Base-by-base conservation (phyloP, 2,113 vertebrate species). In the Aegithalos caudatus region DNA sequence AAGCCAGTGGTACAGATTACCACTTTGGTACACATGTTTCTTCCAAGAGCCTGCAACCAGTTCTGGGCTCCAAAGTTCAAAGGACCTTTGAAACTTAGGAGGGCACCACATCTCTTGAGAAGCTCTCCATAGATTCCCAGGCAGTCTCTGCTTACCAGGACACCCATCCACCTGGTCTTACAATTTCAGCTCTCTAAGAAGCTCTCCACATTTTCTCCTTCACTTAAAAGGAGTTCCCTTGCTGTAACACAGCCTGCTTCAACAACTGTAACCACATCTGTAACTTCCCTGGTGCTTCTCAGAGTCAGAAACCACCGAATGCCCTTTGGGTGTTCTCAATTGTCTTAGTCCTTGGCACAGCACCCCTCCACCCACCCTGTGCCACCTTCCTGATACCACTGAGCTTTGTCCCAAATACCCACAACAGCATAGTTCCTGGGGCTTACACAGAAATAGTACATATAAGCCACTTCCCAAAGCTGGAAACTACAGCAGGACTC, bases 401-500 rank as follows among this genome's bases (percentile, higher is more conserved):
- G 33, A 80, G 44, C 21, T 65, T 71, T 81, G 44, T 29, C 53
- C 24, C 38, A 66, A 69, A 57, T 2, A 12, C 4, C 25, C 28
- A 45, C 28, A 6, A 12, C 35, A 76, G 4, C 5, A 0, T 9
- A 9, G 1, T 1, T 35, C 27, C 23, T 0, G 0, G 54, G 14
- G 25, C 33, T 67, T 42, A 50, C 33, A 27, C 22, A 71, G 21
- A 38, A 28, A 62, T 12, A 12, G 7, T 4, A 11, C 0, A 0
- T 71, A 15, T 21, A 38, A 81, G 44, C 4, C 21, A 12, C 5
- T 48, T 64, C 20, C 35, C 51, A 40, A 29, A 58, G 38, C 24
- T 80, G 20, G 37, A 40, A 54, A 35, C 17, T 56, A 23, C 37
- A 65, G 62, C 24, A 50, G 33, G 44, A 37, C 12, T 19, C 31